Evolutionary conservation across 1,140 invertebrate species (phyloP).

Genomic region (Drosophila nigrodunni): DNA sequence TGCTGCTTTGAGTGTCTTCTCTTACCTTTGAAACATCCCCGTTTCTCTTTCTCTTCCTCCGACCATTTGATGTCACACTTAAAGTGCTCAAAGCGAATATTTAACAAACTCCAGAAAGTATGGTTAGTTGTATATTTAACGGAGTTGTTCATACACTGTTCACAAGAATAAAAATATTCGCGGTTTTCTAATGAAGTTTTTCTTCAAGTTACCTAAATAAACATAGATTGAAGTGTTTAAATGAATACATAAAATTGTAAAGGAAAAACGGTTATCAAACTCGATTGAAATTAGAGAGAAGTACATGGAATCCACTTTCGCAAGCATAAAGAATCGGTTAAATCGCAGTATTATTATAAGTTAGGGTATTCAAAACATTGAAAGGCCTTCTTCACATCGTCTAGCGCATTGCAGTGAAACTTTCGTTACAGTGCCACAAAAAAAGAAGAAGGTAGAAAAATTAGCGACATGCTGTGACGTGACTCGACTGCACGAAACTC

Average conservation of each 20-base stretch:
- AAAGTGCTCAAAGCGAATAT: constrained; percentile 54
- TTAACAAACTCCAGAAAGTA: constrained; percentile 20
- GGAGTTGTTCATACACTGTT: neutral
- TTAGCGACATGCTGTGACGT: constrained; percentile 77
- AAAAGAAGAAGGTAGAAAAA: constrained; percentile 75
- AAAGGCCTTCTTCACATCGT: neutral
- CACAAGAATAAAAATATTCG: neutral
- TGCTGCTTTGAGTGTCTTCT: constrained; percentile 2
- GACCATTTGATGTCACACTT: constrained; percentile 37
- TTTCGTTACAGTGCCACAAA: constrained; percentile 52
- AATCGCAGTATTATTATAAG: too few species aligned
- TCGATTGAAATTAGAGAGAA: too few species aligned
- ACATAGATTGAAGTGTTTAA: too few species aligned
- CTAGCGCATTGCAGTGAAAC: constrained; percentile 65
- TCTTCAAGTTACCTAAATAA: too few species aligned
- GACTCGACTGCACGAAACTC: constrained; percentile 64
- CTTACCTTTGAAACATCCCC: neutral
- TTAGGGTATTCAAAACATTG: constrained; percentile 4
- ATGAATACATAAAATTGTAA: too few species aligned
- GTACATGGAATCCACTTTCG: too few species aligned
- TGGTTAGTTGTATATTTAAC: constrained; percentile 1
- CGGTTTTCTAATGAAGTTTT: too few species aligned
- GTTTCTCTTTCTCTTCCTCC: neutral
- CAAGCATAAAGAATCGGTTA: too few species aligned
- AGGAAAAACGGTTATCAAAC: too few species aligned